Evolutionary conservation across 2,888 invertebrate genomes (phyloP), one percentile per base, ranked within the genome.

Genomic region (Amphipoea oculea): DNA sequence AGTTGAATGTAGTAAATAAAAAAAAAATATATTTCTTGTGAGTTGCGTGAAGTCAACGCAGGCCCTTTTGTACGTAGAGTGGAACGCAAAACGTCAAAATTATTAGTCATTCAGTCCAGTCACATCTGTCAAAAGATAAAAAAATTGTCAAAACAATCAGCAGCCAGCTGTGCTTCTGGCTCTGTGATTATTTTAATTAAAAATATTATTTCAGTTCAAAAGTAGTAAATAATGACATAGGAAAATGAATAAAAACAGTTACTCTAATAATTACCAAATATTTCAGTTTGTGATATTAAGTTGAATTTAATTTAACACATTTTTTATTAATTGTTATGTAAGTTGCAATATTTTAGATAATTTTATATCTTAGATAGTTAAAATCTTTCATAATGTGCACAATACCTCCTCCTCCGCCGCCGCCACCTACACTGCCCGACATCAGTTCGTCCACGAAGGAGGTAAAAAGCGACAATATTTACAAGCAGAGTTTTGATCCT

Each of bases 351-450:
- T 42, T 62, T 62, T 68, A 51, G 6, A 68, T 67, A 54, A n/a
- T 71, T 81, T 77, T 68, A 48, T 29, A n/a, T 29, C 54, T 11
- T 66, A 73, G 1, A 17, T 60, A 14, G 60, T 29, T 62, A 12
- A 20, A 76, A 78, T 36, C 12, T 67, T 60, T 29, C 48, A 93
- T 79, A 88, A 96, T 96, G 96, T 95, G 96, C 88, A 90, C 95
- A 45, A 91, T 94, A 88, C 96, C 95, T 23, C 93, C 95, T 57
- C 95, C 95, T 20, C 94, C 94, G 40, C 95, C 94, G 40, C 95
- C 93, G 14, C 94, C 92, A 60, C 88, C 87, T 1, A 45, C 82
- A 36, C 73, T 88, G 67, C 80, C 86, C 23, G 81, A 89, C 42
- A 78, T 86, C 23, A 88, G 83, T 76, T 81, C 86, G 66, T 51